Conservation (phyloP, 2,888 invertebrate species). For the Lasioglossum leucozonium region DNA sequence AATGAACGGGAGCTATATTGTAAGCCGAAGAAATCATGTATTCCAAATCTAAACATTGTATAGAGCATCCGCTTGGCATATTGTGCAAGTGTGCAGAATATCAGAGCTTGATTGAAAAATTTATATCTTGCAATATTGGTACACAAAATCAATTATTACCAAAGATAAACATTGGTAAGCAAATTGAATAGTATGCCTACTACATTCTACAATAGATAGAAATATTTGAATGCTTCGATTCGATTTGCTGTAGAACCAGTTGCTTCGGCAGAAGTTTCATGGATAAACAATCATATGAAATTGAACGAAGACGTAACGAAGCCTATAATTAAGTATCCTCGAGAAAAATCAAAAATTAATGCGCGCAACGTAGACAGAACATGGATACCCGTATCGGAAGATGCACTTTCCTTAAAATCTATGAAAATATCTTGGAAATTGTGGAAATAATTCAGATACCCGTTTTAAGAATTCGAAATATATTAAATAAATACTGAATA, state of each 20-base stretch:
- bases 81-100: slow-evolving; percentile 70
- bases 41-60: slow-evolving; percentile 33
- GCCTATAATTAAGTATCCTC: slow-evolving; percentile 44
- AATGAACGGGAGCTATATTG: slow-evolving; percentile 1
- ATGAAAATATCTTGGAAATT: slow-evolving; percentile 28
- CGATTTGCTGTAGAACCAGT: slow-evolving; percentile 49
- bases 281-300: slow-evolving; percentile 59
- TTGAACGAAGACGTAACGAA: slow-evolving; percentile 50
- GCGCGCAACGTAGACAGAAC: slow-evolving; percentile 46
- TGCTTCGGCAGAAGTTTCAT: slow-evolving; percentile 57
- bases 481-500: slow-evolving; percentile 16
- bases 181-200: background rate
- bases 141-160: slow-evolving; percentile 23
- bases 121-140: slow-evolving; percentile 37
- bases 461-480: background rate
- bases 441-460: slow-evolving; percentile 18
- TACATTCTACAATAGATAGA: background rate
- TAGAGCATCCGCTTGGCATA: slow-evolving; percentile 69
- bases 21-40: slow-evolving; percentile 33
- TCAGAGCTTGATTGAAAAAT: slow-evolving; percentile 55
- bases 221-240: background rate
- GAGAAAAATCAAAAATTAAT: slow-evolving; percentile 31
- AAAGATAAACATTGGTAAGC: slow-evolving; percentile 38
- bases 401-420: slow-evolving; percentile 60
- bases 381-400: slow-evolving; percentile 59